These are phyloP conservation scores for Burhinus oedicnemus DNA, from an alignment of 2,113 vertebrate genomes.

Conservation along the genomic window DNA sequence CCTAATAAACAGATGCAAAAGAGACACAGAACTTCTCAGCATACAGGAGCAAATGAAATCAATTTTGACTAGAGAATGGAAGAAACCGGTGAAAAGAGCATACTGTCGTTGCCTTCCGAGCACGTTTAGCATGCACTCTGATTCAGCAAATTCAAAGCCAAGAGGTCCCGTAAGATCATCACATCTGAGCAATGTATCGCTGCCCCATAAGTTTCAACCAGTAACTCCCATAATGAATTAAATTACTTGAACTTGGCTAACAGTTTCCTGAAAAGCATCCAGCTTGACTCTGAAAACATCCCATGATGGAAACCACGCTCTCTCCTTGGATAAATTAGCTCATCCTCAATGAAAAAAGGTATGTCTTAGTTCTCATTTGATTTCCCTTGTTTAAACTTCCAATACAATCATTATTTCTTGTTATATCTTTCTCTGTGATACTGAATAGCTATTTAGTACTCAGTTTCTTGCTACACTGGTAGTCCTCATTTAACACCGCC, in stretches of 20 bases:
- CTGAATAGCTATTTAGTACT: neutral
- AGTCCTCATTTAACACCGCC: neutral
- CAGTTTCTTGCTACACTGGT: neutral
- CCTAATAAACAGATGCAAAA: neutral
- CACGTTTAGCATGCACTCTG: neutral
- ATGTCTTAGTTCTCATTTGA: neutral
- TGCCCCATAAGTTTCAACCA: neutral
- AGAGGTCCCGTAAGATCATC: neutral
- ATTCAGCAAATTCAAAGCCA: neutral
- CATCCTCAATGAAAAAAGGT: neutral
- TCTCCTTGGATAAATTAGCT: neutral
- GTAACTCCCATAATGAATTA: neutral
- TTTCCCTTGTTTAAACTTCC: neutral
- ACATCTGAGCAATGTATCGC: neutral
- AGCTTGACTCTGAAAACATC: neutral
- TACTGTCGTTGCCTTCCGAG: accelerated
- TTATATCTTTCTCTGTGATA: neutral
- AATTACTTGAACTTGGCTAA: neutral
- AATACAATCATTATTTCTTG: neutral
- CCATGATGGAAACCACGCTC: neutral
- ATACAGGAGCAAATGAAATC: neutral
- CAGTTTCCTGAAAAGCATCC: neutral
- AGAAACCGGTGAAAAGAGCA: neutral
- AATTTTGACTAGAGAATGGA: neutral
- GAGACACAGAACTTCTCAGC: neutral